Base-by-base conservation (phyloP, 2,888 invertebrate species). In the Dastarcus helophoroides region DNA sequence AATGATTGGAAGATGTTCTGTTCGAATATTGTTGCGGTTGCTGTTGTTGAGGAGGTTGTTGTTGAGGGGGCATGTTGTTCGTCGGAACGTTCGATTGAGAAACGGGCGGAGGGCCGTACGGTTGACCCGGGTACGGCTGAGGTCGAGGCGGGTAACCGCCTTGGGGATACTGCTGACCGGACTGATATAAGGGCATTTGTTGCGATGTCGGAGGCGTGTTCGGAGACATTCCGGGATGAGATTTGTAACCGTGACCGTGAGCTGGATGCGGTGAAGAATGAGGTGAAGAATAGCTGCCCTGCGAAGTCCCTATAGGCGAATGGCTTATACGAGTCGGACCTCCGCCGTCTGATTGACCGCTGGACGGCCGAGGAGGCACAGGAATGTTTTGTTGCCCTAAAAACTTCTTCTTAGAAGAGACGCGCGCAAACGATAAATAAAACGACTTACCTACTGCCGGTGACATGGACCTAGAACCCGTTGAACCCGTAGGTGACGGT, bases 391-490 rank as follows among this genome's bases (percentile, higher is more conserved):
- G 85, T 63, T 80, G 83, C 60, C 82, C 83, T 83, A 39, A 21
- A 46, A 44, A 17, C 7, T 24, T 16, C 6, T 19, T n/a, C 6
- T 19, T 19, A 19, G 19, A n/a, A n/a, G n/a, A 6, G n/a, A 6
- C 19, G 6, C 7, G n/a, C 19, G n/a, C 19, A 19, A 19, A 7
- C 7, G 19, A 16, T 29, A 15, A 26, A 32, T 14, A 22, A n/a
- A 27, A 32, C 27, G 43, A 75, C 85, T 72, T 60, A 89, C 89
- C 89, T 66, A 90, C 88, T 69, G 91, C 91, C 57, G 94, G 93
- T 65, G 94, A 93, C 85, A 93, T 91, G 67, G 93, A 93, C 69
- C 93, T 79, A 54, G 93, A 91, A 62, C 88, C 86, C 56, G 84
- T 84, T 54, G 86, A 88, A 63, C 89, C 88, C 58, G 89, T 89